Evolutionary conservation across 2,888 invertebrate species (phyloP).

Genomic region (Neoaliturus tenellus): DNA sequence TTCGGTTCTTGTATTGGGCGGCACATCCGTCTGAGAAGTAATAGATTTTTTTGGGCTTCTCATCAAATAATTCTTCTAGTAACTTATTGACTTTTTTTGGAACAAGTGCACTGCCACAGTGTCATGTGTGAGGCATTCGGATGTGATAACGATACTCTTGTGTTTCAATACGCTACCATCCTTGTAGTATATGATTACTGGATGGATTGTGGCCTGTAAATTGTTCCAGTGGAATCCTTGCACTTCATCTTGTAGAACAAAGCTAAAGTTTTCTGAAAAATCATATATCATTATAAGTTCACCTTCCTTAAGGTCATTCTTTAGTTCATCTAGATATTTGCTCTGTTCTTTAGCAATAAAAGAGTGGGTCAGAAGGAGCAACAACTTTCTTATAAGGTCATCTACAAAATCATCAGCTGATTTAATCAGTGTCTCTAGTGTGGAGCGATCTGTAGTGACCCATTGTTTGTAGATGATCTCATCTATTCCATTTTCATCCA

Average conservation of each 20-base stretch:
- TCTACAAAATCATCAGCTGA: slow-evolving; percentile 27
- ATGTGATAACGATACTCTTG: slow-evolving; percentile 19
- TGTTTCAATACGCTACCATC: neutral
- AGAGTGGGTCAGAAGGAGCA: slow-evolving; percentile 18
- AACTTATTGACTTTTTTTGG: slow-evolving; percentile 31
- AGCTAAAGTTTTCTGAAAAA: slow-evolving; percentile 14
- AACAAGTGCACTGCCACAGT: slow-evolving; percentile 14
- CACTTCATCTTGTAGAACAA: slow-evolving; percentile 39
- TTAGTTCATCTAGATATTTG: slow-evolving; percentile 35
- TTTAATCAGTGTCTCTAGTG: slow-evolving; percentile 19
- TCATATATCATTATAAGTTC: slow-evolving; percentile 12
- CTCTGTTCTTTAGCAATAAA: slow-evolving; percentile 47
- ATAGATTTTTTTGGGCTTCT: slow-evolving; percentile 16
- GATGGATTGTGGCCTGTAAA: slow-evolving; percentile 22
- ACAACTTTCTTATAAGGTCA: slow-evolving; percentile 15
- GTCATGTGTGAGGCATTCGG: slow-evolving; percentile 24
- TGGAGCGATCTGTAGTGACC: slow-evolving; percentile 28
- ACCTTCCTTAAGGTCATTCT: neutral
- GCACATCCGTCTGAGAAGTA: slow-evolving; percentile 36
- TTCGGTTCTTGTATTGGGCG: slow-evolving; percentile 38
- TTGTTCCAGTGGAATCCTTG: slow-evolving; percentile 47
- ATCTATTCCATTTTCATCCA: slow-evolving; percentile 33
- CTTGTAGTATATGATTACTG: slow-evolving; percentile 44
- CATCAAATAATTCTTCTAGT: slow-evolving; percentile 16
- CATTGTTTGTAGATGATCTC: slow-evolving; percentile 43